A percentile compares a stretch with the other conserved stretches of the same genome.
Conservation (phyloP, 1,140 invertebrate species). For the Dufourea novaeangliae region DNA sequence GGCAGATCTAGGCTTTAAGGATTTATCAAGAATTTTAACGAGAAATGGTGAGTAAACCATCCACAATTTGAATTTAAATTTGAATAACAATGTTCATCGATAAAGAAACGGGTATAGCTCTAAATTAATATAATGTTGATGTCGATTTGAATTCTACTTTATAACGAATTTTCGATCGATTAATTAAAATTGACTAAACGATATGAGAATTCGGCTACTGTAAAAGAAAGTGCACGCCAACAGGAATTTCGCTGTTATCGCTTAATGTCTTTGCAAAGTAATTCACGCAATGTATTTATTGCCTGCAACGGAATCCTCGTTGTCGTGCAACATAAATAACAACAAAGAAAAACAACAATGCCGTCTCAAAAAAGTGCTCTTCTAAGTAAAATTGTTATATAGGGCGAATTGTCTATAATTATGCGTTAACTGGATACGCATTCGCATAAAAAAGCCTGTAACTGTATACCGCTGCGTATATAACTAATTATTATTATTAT, state of each 20-base stretch:
- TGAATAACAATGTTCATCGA: not conserved
- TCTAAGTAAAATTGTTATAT: conserved; percentile 67
- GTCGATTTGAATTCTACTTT: conserved; percentile 10
- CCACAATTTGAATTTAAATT: not conserved
- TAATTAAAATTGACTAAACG: not conserved
- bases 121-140: not conserved
- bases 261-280: conserved; percentile 26
- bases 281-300: conserved; percentile 19
- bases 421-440: conserved; percentile 36
- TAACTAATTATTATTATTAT: conserved; percentile 48
- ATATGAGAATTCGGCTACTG: conserved; percentile 5
- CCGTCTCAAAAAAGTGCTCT: conserved; percentile 79
- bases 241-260: conserved; percentile 13
- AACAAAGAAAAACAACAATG: conserved; percentile 61
- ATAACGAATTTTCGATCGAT: conserved; percentile 8
- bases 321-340: conserved; percentile 40
- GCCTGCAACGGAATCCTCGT: conserved; percentile 22
- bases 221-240: conserved; percentile 10
- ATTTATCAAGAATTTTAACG: not conserved
- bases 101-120: not conserved
- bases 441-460: conserved; percentile 37
- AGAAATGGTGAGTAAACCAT: not conserved
- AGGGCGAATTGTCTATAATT: conserved; percentile 43
- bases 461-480: conserved; percentile 34
- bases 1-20: conserved; percentile 16